Evolutionary conservation across 2,797 vertebrate species (phyloP), one percentile per base, ranked within the genome.

Genomic region (Sebastes hubbsi): DNA sequence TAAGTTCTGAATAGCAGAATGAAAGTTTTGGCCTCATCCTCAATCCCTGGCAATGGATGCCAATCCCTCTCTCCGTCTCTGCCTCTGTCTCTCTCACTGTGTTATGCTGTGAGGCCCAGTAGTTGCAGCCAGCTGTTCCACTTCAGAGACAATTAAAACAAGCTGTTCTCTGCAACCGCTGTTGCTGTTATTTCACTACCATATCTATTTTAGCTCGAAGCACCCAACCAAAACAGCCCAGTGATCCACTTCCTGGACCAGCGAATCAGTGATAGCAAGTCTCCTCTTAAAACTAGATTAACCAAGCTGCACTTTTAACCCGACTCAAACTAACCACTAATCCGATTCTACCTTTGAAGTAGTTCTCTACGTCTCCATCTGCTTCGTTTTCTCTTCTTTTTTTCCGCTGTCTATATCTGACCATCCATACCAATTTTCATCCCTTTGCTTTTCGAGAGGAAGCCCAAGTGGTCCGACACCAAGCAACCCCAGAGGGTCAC

Each of bases 61-160:
- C 49, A 52, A 2, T 59, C 81, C 22, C 25, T 3, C 38, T 59
- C 27, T 55, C 25, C 18, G 2, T n/a, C 8, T n/a, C 20, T 58
- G 27, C 32, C 25, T 63, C 71, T 34, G 22, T 58, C 65, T n/a
- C 12, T 6, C 54, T 30, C 60, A 52, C 52, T n/a, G 25, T 77
- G 70, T 78, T 85, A 38, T 83, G 71, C 88, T 87, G 61, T 75
- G 91, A 91, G 84, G 81, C 89, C 84, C 61, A 70, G 76, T 75
- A 75, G 75, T 86, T 77, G 20, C 85, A 87, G 89, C 89, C 93
- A 94, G 92, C 91, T 93, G 89, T 89, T 93, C 89, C 84, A 90
- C 89, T 91, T 92, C 86, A 86, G 66, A 87, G 85, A 87, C 90
- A 90, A 92, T 93, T 93, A 91, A 92, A 92, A 88, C 92, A 93